Evolutionary conservation across 2,797 vertebrate species (phyloP).

Genomic region (Alcedo atthis): DNA sequence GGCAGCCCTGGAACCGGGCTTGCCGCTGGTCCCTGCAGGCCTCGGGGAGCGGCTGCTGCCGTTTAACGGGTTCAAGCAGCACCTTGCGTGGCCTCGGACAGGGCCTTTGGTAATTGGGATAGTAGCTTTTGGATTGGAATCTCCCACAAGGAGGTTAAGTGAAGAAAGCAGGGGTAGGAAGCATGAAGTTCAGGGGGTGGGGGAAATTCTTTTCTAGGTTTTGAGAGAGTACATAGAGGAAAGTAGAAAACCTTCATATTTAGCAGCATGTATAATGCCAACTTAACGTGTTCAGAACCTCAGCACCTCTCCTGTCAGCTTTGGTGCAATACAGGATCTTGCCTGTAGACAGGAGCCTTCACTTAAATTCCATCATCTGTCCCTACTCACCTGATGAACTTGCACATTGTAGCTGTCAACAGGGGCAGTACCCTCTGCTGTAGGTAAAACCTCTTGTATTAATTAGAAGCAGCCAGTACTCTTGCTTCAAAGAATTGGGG

Average conservation of each 20-base stretch:
- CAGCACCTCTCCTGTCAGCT: not conserved
- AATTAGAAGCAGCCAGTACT: not conserved
- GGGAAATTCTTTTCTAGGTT: not conserved
- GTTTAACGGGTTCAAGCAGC: accelerated
- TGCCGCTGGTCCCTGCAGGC: accelerated
- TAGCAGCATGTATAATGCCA: not conserved
- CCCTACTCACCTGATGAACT: not conserved
- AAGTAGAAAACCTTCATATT: not conserved
- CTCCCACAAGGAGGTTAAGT: not conserved
- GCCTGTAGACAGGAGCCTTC: not conserved
- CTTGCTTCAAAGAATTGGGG: not conserved
- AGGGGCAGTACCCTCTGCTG: not conserved
- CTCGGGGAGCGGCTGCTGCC: not conserved
- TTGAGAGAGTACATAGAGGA: not conserved
- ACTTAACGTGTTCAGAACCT: not conserved
- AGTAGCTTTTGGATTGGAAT: not conserved
- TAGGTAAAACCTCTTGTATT: not conserved
- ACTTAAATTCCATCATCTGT: not conserved
- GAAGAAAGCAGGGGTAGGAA: not conserved
- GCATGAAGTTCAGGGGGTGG: not conserved
- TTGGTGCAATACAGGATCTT: not conserved
- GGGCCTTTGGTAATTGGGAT: accelerated
- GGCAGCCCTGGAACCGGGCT: not conserved
- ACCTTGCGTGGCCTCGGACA: not conserved
- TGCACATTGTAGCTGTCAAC: not conserved